Base-by-base conservation (phyloP, 2,113 vertebrate species). In the Ptilonorhynchus violaceus region DNA sequence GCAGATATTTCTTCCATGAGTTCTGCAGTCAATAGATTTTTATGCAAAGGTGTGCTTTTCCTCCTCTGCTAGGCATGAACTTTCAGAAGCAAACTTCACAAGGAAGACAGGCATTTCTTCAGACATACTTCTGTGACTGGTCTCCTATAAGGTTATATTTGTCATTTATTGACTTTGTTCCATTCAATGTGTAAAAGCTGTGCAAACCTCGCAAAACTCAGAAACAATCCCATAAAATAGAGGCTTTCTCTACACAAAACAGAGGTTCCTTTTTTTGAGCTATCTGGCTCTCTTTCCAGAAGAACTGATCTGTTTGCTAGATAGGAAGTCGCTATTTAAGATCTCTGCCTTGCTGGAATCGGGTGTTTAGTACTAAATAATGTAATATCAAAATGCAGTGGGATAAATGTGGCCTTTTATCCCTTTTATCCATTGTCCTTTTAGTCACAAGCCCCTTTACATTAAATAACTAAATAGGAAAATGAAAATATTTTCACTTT, bases 331-430 rank as follows among this genome's bases (percentile, higher is more conserved):
- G 47, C 9, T 44, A 8, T 56, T 63, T 46, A 66, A 46, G 14
- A 13, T n/a, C 0, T 1, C 23, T 69, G 11, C 0, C 11, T 64
- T 59, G 6, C 11, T 77, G 16, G 22, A 44, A 67, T 3, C 37
- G 44, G 6, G 5, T 46, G 5, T 75, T 88, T 59, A 53, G 19
- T 69, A 46, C 42, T 75, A 10, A 47, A 27, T 63, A 46, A 13
- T 19, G 4, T 7, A 37, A 13, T 25, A 79, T n/a, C 20, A 68
- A 82, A 92, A 72, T 55, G 10, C 27, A 88, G 3, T 21, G 27
- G 12, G 55, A 44, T 35, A 47, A 78, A 35, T 14, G 13, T 74
- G 23, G 8, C 5, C 37, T 39, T 39, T 39, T 39, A 39, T 39
- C 37, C 37, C 37, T 39, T 39, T 39, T 10, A 52, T 13, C 18